Base-by-base conservation (phyloP, 2,888 invertebrate species). In the Sesamia inferens region DNA sequence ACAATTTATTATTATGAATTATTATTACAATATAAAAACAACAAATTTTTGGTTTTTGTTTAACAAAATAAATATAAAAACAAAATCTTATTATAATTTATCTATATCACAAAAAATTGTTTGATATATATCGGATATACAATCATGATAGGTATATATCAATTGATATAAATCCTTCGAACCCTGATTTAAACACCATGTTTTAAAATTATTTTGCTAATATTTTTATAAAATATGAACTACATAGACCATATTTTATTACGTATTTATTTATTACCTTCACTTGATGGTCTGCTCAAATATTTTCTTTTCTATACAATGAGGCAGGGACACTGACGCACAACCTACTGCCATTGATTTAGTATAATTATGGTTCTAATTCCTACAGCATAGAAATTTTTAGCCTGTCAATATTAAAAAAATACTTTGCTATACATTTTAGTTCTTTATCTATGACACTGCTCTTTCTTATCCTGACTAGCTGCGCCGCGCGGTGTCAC, bases 201-300 rank as follows among this genome's bases (percentile, higher is more conserved):
- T 14, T 13, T 14, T 42, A 63, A 54, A 31, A 42, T 65, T 11
- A 16, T 24, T 71, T 48, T 48, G 42, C 2, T 47, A 14, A n/a
- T 2, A 31, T 31, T 31, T 1, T 31, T 31, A n/a, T n/a, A 31
- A 31, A 31, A 31, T 31, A 31, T 31, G 1, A 22, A 67, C 39
- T 31, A 48, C 67, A 72, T 39, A 68, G 16, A 24, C n/a, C 22
- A 68, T 68, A 54, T 63, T 62, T 63, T 70, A 69, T 74, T 65
- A 31, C 2, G 1, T 31, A 48, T 75, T 73, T 62, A 31, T 69
- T 73, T 58, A 67, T 24, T 71, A 55, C 57, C n/a, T 42, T 24
- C n/a, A 59, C 7, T 71, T 22, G 31, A 71, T 74, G 78, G 79
- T 82, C 42, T 59, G 51, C 44, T 39, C 39, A 55, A 57, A 51